Percentiles rank a stretch among this genome's conserved stretches.
Conservation (phyloP, 2,797 vertebrate species). For the Chromobotia macracanthus region DNA sequence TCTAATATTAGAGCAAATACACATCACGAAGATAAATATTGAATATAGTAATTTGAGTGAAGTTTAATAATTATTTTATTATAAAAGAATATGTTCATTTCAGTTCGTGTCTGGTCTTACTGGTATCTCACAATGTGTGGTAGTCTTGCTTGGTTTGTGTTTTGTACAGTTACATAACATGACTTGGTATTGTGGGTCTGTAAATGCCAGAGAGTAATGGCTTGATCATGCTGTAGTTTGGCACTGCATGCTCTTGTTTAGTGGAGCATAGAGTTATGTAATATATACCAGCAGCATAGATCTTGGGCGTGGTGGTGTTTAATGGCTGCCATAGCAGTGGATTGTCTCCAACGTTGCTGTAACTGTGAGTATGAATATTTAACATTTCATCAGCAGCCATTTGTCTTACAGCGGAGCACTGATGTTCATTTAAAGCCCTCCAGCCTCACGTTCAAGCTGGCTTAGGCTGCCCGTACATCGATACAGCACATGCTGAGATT, state of each 20-base stretch:
- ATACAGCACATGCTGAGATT: conserved; percentile 36
- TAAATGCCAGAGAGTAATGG: conserved; percentile 35
- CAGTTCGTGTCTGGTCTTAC: background rate
- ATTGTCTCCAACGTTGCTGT: conserved; percentile 33
- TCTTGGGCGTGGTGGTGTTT: conserved; percentile 31
- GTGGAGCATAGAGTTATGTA: background rate
- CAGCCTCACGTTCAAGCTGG: conserved; percentile 7
- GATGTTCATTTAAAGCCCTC: conserved; percentile 36
- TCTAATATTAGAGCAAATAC: too few species aligned
- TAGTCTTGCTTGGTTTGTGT: background rate
- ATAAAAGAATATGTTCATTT: background rate
- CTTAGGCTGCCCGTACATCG: conserved; percentile 27
- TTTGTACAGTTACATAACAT: conserved; percentile 32
- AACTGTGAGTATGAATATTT: conserved; percentile 57
- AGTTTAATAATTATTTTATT: background rate
- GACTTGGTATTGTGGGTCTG: conserved; percentile 23
- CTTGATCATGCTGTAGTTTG: conserved; percentile 16
- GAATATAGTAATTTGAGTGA: background rate
- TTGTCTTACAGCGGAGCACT: conserved; percentile 47
- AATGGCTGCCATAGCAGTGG: conserved; percentile 46
- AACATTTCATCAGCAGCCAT: conserved; percentile 42
- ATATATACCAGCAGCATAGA: conserved; percentile 27
- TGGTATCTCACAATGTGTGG: background rate
- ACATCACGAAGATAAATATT: background rate
- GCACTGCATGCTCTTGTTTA: conserved; percentile 26